Evolutionary conservation across 1,140 invertebrate species (phyloP), one percentile per base, ranked within the genome.

Genomic region (Drosophila novamexicana): DNA sequence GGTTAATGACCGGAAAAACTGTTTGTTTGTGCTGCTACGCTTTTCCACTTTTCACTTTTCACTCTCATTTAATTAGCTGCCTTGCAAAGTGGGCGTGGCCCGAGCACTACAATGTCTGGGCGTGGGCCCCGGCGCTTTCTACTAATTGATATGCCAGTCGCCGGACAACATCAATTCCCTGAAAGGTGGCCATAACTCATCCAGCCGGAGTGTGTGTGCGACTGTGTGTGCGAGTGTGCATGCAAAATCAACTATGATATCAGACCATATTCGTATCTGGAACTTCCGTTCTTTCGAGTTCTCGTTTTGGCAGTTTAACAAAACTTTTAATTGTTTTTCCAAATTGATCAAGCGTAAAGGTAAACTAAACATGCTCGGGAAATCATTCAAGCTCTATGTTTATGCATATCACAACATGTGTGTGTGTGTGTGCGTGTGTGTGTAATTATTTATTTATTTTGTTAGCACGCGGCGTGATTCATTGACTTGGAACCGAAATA

Each of bases 321-420:
- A 74, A 88, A 89, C 76, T 63, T 79, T 88, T 86, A 86, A 86
- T 86, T 86, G 77, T 77, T 66, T 73, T 44, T 65, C 71, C 79
- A 77, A 86, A 89, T 89, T 86, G 82, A 74, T 82, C 79, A 89
- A 40, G 79, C 83, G 83, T 88, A 80, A 81, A 81, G 62, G 18
- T 44, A 59, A 57, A 16, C 59, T 63, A 54, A 45, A 45, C 69
- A 69, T 37, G 70, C 18, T 18, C 64, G 81, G 82, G 67, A 85
- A 88, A 75, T 65, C 18, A 18, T 18, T 52, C 63, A 56, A 67
- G 56, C 53, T 69, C 63, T 54, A 52, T 72, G 49, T 40, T 52
- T 40, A 42, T 49, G 32, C 45, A 50, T 59, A 69, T 75, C 58
- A 57, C 16, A 44, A 49, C 49, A 61, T 34, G 18, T 18, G 61